Evolutionary conservation across 1,140 invertebrate species (phyloP), one percentile per base, ranked within the genome.

Genomic region (Sarcophaga bullata): DNA sequence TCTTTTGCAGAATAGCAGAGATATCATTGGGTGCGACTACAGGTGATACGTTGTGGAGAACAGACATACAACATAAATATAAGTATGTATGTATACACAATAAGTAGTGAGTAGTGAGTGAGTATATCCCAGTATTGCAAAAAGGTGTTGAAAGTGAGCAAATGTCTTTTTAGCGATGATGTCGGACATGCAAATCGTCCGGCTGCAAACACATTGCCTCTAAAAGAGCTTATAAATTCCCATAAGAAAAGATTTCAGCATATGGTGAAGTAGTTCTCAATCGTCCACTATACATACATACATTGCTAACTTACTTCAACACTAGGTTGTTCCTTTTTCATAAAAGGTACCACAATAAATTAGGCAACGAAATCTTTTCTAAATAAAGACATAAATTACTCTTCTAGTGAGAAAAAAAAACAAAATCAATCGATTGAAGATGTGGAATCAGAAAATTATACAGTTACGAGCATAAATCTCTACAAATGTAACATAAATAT

Each of bases 371-470:
- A 89, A 89, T 89, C 88, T 89, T 89, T 88, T 87, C 88, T 89
- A 89, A 89, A 89, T 89, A 89, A 89, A 89, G 88, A 89, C 88
- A 89, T 89, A 89, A 89, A 89, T 89, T 89, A 89, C 88, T 86
- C 85, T 85, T 84, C 83, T 85, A 89, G 89, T 87, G 83, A 80
- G 83, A 82, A 82, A 84, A 50, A 84, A 82, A 84, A 68, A 50
- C 54, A 81, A 25, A 54, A 47, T 73, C 54, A 78, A 10, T 48
- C 49, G 49, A 49, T 19, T 11, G 68, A 68, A 47, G 47, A 19
- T 73, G 73, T 81, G 52, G 73, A 47, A 50, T 49, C 47, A 81
- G 50, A 81, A 81, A 46, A 48, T 4, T 37, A 4, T 37, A 37
- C 25, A 37, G 25, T 37, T 37, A 37, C 25, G 25, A 37, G 25